These are phyloP conservation scores for Vireo griseus DNA, from an alignment of 2,797 vertebrate species.

Conservation along the genomic window DNA sequence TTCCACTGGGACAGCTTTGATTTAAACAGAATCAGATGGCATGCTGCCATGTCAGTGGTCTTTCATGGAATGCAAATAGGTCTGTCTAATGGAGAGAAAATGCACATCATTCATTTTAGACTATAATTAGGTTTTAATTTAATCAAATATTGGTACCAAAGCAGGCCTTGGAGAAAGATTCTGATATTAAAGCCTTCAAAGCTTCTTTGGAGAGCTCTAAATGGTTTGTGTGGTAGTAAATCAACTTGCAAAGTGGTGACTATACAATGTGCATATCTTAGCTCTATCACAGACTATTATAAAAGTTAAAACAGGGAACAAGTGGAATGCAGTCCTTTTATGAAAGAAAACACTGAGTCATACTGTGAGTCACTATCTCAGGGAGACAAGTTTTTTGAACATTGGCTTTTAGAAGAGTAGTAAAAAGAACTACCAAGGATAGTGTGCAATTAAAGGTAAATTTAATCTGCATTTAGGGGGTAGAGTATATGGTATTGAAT, in stretches of 20 bases:
- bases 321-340: neutral
- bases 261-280: neutral
- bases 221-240: constrained; percentile 42
- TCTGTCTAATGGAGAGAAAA: constrained; percentile 33
- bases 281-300: neutral
- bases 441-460: neutral
- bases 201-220: constrained; percentile 4
- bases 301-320: neutral
- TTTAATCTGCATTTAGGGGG: neutral
- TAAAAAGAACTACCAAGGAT: neutral
- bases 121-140: constrained; percentile 69
- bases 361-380: neutral
- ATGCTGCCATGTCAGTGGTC: constrained; percentile 1
- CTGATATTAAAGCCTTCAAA: constrained; percentile 47
- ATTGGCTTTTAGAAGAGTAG: neutral
- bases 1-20: neutral
- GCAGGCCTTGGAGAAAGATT: constrained; percentile 53
- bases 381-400: neutral
- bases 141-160: constrained; percentile 54
- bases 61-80: constrained; percentile 50
- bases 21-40: constrained; percentile 37
- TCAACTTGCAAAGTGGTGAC: constrained; percentile 4
- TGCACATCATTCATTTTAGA: constrained; percentile 49
- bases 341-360: neutral
- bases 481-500: neutral